Evolutionary conservation across 1,140 invertebrate species (phyloP).

Genomic region (Maniola jurtina): DNA sequence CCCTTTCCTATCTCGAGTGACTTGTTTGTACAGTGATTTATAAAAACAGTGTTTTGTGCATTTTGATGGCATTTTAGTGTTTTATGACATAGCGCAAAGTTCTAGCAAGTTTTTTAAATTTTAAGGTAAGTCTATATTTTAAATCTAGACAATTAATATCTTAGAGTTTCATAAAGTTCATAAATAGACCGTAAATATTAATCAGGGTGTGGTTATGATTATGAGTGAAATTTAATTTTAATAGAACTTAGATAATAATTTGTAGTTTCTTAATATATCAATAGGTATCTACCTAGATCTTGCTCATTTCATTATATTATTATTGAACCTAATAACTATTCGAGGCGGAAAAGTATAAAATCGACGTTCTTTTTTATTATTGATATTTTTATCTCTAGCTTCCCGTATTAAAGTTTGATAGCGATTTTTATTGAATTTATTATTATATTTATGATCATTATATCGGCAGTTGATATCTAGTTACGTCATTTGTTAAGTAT

Average conservation of each 20-base stretch:
- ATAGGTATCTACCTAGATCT: no score
- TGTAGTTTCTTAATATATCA: no score
- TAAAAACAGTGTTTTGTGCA: constrained; percentile 33
- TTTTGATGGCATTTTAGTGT: constrained; percentile 13
- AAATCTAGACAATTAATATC: not conserved
- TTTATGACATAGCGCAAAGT: constrained; percentile 4
- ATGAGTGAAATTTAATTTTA: no score
- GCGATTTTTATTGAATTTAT: not conserved
- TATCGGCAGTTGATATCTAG: no score
- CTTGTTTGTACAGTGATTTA: constrained; percentile 47
- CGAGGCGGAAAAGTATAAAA: not conserved
- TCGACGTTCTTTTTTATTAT: not conserved
- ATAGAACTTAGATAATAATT: no score
- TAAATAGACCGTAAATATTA: no score
- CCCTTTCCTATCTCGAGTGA: constrained; percentile 36
- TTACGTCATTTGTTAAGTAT: no score
- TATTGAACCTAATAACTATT: not conserved
- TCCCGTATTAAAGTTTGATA: not conserved
- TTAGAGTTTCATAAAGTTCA: no score
- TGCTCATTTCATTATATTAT: no score
- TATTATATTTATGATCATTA: not conserved
- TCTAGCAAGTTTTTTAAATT: constrained; percentile 12
- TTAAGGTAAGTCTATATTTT: constrained; percentile 13
- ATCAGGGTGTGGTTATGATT: no score
- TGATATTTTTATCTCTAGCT: not conserved